These are phyloP conservation scores for Laupala kohalensis DNA, from an alignment of 1,140 invertebrate species.

Conservation along the genomic window DNA sequence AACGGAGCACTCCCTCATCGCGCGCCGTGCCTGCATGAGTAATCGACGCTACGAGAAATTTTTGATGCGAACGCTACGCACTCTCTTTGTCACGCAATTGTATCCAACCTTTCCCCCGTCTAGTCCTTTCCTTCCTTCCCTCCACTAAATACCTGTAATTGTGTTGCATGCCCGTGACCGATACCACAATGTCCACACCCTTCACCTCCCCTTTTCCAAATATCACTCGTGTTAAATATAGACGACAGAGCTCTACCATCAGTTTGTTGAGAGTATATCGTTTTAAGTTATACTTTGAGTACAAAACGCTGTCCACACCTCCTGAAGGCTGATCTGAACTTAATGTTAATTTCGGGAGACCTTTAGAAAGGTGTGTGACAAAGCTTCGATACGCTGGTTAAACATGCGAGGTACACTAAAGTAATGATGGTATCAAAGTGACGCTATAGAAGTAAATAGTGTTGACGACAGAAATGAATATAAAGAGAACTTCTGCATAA, in stretches of 20 bases:
- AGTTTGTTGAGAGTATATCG: no score
- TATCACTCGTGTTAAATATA: no score
- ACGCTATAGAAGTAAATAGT: no score
- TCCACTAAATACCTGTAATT: neutral
- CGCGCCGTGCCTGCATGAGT: neutral
- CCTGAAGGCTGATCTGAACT: neutral
- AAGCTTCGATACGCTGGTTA: neutral
- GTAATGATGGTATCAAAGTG: no score
- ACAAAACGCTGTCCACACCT: neutral
- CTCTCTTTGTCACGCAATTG: neutral
- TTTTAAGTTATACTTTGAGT: neutral
- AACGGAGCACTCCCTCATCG: neutral
- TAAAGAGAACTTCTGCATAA: no score
- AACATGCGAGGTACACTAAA: no score
- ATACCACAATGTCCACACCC: neutral
- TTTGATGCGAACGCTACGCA: neutral
- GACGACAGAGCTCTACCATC: no score
- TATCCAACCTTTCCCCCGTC: no score
- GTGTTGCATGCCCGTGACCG: neutral
- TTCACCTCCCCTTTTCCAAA: neutral
- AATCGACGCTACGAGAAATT: neutral
- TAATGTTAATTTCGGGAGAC: neutral
- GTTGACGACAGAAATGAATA: no score
- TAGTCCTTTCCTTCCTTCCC: neutral
- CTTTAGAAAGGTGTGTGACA: no score